Evolutionary conservation across 2,888 invertebrate species (phyloP).

Genomic region (Seira musarum): DNA sequence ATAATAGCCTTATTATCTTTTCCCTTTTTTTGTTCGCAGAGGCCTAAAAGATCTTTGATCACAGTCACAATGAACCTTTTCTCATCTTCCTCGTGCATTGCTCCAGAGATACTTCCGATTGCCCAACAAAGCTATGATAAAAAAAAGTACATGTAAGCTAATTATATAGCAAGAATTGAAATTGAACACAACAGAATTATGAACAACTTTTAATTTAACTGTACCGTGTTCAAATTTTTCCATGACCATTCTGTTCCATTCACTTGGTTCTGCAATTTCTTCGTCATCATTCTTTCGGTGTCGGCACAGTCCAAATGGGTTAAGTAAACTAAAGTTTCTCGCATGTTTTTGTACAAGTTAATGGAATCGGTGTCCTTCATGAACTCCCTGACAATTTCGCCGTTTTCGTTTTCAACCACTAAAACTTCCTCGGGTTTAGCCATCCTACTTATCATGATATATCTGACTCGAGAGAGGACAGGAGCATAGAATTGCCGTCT

Average conservation of each 20-base stretch:
- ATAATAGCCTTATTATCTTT: conserved; percentile 99
- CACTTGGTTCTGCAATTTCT: conserved; percentile 97
- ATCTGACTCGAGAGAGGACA: conserved; percentile 82
- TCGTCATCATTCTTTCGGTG: conserved; percentile 99
- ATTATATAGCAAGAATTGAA: too few relatives aligned
- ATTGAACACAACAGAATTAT: too few relatives aligned
- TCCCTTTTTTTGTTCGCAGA: conserved; percentile 98
- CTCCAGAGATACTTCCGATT: conserved; percentile 98
- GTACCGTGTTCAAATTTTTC: conserved; percentile 98
- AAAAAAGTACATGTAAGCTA: conserved; percentile 28
- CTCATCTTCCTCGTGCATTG: conserved; percentile 99
- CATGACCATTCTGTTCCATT: conserved; percentile 99
- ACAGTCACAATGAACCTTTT: conserved; percentile 99
- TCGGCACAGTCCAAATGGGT: conserved; percentile 99
- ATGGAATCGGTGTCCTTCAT: conserved; percentile 99
- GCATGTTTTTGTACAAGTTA: conserved; percentile 99
- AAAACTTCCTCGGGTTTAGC: conserved; percentile 99
- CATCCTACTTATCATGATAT: conserved; percentile 99
- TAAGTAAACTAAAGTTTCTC: conserved; percentile 96
- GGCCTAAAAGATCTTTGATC: conserved; percentile 95
- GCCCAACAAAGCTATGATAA: conserved; percentile 91
- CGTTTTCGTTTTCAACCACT: conserved; percentile 99
- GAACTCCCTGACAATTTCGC: conserved; percentile 98
- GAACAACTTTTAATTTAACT: too few relatives aligned
- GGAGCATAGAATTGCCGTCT: conserved; percentile 84